Conservation (phyloP, 2,797 vertebrate genomes). For the Anomalospiza imberbis region DNA sequence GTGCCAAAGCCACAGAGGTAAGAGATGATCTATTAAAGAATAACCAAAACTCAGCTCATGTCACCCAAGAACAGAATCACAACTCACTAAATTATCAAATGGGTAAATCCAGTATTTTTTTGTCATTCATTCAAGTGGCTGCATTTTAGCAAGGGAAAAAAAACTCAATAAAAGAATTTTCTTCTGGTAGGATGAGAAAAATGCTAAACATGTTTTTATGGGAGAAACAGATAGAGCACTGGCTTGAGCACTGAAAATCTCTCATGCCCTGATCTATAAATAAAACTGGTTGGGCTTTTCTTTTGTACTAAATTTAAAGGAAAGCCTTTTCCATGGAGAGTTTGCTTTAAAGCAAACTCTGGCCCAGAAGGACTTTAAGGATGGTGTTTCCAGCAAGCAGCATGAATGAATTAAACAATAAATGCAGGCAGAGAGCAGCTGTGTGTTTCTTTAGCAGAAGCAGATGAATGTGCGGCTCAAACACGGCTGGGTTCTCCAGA, state of each 20-base stretch:
- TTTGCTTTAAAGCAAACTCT: conserved; percentile 34
- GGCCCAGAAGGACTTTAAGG: conserved; percentile 48
- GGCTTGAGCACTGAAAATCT: conserved; percentile 4
- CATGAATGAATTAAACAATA: conserved; percentile 61
- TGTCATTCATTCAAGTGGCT: not conserved
- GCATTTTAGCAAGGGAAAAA: not conserved
- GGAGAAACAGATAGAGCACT: conserved; percentile 25
- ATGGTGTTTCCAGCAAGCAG: conserved; percentile 51
- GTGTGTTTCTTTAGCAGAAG: not conserved
- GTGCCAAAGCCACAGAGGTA: not conserved
- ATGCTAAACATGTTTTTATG: conserved; percentile 36
- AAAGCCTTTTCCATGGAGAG: conserved; percentile 40
- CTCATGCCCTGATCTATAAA: conserved; percentile 65
- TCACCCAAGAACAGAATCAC: not conserved
- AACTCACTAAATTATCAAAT: not conserved
- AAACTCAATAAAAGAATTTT: not conserved
- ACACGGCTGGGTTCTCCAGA: accelerated
- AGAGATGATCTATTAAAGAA: not conserved
- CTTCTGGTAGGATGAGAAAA: conserved; percentile 40
- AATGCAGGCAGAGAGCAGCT: conserved; percentile 12
- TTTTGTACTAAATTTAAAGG: conserved; percentile 55
- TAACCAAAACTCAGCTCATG: not conserved
- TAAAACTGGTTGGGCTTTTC: conserved; percentile 38
- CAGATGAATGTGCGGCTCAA: not conserved
- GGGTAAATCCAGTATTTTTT: not conserved